These are phyloP conservation scores for Rhincodon typus DNA, from an alignment of 2,797 vertebrate genomes.

Conservation along the genomic window DNA sequence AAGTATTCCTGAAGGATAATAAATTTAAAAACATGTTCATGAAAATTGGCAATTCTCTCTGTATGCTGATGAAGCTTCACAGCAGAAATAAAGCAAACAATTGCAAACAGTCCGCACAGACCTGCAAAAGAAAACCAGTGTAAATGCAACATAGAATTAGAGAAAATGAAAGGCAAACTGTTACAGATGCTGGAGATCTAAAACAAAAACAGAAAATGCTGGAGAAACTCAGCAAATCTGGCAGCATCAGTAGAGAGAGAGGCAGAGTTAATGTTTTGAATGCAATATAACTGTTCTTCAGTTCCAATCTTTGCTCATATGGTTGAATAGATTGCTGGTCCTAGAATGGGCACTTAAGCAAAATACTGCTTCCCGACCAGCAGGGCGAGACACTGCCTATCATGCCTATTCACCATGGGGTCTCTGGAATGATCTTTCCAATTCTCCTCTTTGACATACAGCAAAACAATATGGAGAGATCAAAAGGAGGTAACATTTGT, in stretches of 20 bases:
- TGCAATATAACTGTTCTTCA: too few relatives aligned
- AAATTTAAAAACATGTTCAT: constrained; percentile 75
- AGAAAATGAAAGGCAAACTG: too few relatives aligned
- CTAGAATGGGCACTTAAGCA: too few relatives aligned
- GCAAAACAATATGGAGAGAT: not conserved
- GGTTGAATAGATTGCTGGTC: too few relatives aligned
- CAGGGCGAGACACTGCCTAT: not conserved
- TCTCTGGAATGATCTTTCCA: not conserved
- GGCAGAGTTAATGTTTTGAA: too few relatives aligned
- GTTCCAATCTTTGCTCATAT: too few relatives aligned
- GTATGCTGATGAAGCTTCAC: constrained; percentile 71
- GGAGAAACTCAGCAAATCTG: too few relatives aligned
- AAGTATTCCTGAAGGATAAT: constrained; percentile 73
- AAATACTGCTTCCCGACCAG: not conserved
- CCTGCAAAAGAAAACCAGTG: constrained; percentile 55
- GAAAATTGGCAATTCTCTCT: constrained; percentile 79
- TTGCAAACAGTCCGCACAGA: constrained; percentile 61
- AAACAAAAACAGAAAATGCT: too few relatives aligned
- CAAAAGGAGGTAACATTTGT: not conserved
- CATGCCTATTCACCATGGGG: not conserved
- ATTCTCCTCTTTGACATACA: not conserved
- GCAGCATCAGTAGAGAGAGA: too few relatives aligned
- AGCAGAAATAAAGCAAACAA: constrained; percentile 72
- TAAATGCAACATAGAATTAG: constrained; percentile 14
- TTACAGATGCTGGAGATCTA: too few relatives aligned